Evolutionary conservation across 2,888 invertebrate genomes (phyloP).

Genomic region (Altica lythri): DNA sequence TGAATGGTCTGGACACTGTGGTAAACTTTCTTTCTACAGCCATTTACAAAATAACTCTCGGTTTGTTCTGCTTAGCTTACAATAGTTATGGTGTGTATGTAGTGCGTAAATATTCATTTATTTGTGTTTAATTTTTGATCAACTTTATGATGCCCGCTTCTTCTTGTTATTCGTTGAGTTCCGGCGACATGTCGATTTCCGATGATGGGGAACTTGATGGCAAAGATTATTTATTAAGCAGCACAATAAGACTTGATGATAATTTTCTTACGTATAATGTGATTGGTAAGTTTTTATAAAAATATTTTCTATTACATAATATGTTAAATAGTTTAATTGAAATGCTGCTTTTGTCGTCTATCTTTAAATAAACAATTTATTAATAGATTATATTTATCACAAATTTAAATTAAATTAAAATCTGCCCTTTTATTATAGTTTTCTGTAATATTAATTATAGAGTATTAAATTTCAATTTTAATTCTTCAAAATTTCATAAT

Average conservation of each 20-base stretch:
- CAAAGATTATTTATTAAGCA: conserved; percentile 66
- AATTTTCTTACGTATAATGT: conserved; percentile 67
- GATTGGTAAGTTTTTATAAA: conserved; percentile 61
- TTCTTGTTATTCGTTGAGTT: conserved; percentile 50
- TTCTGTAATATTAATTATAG: too few species aligned
- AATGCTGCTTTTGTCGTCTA: too few species aligned
- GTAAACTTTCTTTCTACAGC: conserved; percentile 9
- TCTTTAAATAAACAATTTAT: too few species aligned
- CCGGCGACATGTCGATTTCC: conserved; percentile 49
- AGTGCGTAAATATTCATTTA: neutral
- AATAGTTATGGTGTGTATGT: neutral
- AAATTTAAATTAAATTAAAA: too few species aligned
- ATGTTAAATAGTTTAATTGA: too few species aligned
- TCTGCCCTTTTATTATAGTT: too few species aligned
- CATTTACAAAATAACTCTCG: neutral
- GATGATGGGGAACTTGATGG: conserved; percentile 64
- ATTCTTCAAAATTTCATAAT: too few species aligned
- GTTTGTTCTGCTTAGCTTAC: neutral
- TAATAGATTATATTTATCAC: too few species aligned
- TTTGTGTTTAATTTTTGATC: conserved; percentile 1
- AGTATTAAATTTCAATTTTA: too few species aligned
- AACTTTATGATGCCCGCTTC: conserved; percentile 44
- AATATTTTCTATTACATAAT: too few species aligned
- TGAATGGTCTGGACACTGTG: conserved; percentile 3
- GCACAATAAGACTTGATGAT: conserved; percentile 66